Conservation (phyloP, 30 jellyfish, hydroid and myxozoan species). For the Aurelia aurita region DNA sequence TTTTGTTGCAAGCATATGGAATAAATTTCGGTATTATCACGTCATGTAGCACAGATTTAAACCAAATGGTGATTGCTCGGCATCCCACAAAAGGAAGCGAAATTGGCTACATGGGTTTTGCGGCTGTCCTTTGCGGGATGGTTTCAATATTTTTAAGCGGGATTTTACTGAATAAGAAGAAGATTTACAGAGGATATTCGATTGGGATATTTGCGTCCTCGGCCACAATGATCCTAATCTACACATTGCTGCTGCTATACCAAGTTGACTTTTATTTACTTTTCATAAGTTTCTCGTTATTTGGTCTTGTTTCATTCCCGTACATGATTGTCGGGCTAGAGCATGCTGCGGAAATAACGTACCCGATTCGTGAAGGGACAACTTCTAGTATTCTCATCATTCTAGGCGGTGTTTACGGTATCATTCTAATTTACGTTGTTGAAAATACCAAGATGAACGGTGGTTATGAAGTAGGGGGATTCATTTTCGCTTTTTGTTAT, state of each 20-base stretch:
- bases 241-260: conserved; percentile 53
- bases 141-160: conserved; percentile 83
- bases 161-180: conserved; percentile 66
- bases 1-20: conserved; percentile 79
- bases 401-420: conserved; percentile 76
- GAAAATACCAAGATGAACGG: conserved; percentile 74
- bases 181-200: conserved; percentile 53
- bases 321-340: conserved; percentile 92
- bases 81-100: conserved; percentile 76
- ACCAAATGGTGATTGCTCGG: conserved; percentile 55
- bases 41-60: conserved; percentile 67
- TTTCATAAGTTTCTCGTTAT: conserved; percentile 41
- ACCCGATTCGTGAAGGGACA: conserved; percentile 94
- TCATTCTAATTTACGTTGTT: conserved; percentile 55
- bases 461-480: conserved; percentile 75
- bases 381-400: conserved; percentile 75
- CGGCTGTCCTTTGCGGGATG: conserved; percentile 74
- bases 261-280: conserved; percentile 41
- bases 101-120: conserved; percentile 90
- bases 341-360: conserved; percentile 91
- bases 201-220: conserved; percentile 17
- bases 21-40: conserved; percentile 66
- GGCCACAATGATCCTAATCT: conserved; percentile 22
- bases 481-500: conserved; percentile 65
- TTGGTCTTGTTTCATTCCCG: conserved; percentile 84